Base-by-base conservation (phyloP, 2,888 invertebrate species). In the Eristalis tenax region DNA sequence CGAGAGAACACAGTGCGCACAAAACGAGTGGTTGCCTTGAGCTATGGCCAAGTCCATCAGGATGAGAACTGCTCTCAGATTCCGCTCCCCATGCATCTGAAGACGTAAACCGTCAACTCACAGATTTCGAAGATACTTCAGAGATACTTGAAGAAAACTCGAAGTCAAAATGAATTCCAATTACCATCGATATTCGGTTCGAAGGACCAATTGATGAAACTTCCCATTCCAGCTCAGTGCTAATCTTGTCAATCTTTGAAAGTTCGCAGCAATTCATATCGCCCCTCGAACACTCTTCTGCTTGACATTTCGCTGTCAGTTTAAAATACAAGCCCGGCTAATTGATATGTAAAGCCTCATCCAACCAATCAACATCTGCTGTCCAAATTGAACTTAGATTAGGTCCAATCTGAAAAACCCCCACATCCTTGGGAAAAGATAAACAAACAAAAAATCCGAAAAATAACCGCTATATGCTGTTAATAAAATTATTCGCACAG, bases 311-410 rank as follows among this genome's bases (percentile, higher is more conserved):
- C 59, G 18, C 26, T 15, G 26, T 26, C 26, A 59, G 13, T 11
- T 26, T 26, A 59, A 23, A 59, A 26, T 0, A 59, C 4, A 23
- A 26, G 6, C 23, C 59, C 59, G 13, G 13, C 59, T 59, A 59
- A 59, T 59, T 59, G 59, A 15, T 59, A 59, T 59, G 59, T 59
- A 59, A 59, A 66, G 40, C 35, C 6, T 26, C 13, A n/a, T 18
- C 57, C 23, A 15, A 10, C 26, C 11, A 15, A 26, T 35, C 23
- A 40, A 2, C 28, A 81, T 50, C 68, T 69, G 68, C 32, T 28
- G 26, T 18, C 61, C 4, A 75, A 79, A 81, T 64, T 74, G 15
- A 81, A 81, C 68, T 69, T 23, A 63, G 64, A 81, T 81, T 63
- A 74, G 38, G 26, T 50, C 56, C 50, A 56, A 63, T 28, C 61